Conservation (phyloP, 2,113 vertebrate genomes). For the Pedionomus torquatus region DNA sequence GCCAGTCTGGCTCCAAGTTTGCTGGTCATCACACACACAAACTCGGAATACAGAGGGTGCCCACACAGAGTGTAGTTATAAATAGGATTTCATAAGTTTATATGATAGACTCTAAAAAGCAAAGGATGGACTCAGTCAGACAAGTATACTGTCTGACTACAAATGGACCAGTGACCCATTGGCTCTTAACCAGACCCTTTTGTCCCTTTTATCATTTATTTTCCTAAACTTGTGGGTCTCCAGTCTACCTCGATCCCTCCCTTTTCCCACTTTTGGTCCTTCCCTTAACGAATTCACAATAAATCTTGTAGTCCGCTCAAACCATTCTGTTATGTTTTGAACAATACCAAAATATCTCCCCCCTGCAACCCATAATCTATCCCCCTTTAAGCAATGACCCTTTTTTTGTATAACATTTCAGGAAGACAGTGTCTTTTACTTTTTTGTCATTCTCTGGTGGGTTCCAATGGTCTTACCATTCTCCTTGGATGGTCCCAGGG, state of each 20-base stretch:
- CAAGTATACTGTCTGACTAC: neutral
- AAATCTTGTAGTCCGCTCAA: neutral
- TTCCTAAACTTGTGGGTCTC: neutral
- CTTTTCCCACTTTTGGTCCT: neutral
- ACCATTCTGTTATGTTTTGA: neutral
- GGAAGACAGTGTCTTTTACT: neutral
- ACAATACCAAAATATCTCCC: neutral
- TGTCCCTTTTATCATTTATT: neutral
- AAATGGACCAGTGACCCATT: neutral
- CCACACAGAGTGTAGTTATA: neutral
- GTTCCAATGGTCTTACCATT: neutral
- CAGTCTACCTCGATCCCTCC: neutral
- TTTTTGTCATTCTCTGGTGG: neutral
- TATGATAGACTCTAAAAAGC: neutral
- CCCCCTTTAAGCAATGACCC: neutral
- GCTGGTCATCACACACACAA: neutral
- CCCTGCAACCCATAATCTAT: neutral
- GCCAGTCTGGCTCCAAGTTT: neutral
- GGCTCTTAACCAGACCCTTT: neutral
- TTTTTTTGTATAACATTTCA: neutral
- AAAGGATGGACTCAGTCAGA: neutral
- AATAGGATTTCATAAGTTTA: neutral
- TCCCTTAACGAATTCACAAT: neutral
- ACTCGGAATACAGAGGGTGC: neutral
- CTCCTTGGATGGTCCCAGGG: neutral